phyloP scores from a whole-genome alignment of 2,113 vertebrate species.

The Vidua macroura region DNA sequence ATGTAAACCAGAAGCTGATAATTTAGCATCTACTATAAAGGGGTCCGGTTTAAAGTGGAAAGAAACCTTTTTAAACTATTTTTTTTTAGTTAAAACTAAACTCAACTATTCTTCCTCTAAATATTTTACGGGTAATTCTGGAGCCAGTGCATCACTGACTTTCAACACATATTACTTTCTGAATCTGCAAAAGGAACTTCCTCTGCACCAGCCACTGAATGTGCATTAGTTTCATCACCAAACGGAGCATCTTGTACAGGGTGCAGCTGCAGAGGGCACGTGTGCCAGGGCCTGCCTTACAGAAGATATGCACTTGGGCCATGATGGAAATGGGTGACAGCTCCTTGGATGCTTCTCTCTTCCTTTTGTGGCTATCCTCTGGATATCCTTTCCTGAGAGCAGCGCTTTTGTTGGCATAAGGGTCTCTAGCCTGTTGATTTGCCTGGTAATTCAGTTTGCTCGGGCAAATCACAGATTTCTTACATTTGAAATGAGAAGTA shows the following conservation, averaged over 20 bases:
- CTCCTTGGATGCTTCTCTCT: neutral
- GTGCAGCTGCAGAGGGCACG: fast-evolving
- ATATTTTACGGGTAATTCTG: neutral
- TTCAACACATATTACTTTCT: neutral
- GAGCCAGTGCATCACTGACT: neutral
- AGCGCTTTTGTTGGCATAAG: neutral
- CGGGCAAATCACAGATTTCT: neutral
- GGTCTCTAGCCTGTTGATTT: neutral
- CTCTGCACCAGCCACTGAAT: neutral
- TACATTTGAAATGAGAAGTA: slow-evolving; percentile 4
- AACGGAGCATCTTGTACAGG: neutral
- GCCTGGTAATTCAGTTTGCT: neutral
- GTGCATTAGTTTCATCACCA: fast-evolving
- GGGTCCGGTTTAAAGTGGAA: slow-evolving; percentile 1
- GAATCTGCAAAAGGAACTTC: neutral
- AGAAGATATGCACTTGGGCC: neutral
- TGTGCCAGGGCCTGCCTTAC: neutral
- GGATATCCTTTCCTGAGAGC: neutral
- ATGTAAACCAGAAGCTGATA: slow-evolving; percentile 68
- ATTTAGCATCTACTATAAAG: slow-evolving; percentile 59
- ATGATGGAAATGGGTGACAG: neutral
- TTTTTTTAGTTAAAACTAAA: slow-evolving; percentile 12
- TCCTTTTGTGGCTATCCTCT: neutral
- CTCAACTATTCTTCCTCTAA: neutral
- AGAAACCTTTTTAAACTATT: neutral